phyloP scores from a whole-genome alignment of 1,140 invertebrate species.

The Musca domestica region DNA sequence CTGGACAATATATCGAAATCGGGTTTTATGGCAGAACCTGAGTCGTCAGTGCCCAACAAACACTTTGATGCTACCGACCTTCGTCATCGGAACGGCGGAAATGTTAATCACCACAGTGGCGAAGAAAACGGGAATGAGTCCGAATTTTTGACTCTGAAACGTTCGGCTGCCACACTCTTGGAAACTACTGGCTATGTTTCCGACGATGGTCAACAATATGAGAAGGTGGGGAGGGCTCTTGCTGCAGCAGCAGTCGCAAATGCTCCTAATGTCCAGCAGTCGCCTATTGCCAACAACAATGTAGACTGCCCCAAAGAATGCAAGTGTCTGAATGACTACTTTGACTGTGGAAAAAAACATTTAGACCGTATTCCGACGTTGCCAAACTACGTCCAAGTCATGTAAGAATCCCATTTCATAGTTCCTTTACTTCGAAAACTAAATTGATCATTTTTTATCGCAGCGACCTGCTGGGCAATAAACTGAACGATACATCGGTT shows the following conservation, averaged over 20 bases:
- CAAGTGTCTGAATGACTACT: constrained; percentile 59
- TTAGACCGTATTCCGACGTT: constrained; percentile 60
- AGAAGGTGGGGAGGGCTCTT: constrained; percentile 41
- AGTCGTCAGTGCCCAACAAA: not conserved
- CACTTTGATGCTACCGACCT: not conserved
- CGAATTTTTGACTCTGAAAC: constrained; percentile 33
- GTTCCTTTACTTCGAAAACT: too few relatives aligned
- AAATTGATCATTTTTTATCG: constrained; percentile 29
- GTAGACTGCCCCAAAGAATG: constrained; percentile 59
- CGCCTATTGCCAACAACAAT: constrained; percentile 32
- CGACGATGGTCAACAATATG: constrained; percentile 49
- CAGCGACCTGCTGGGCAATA: constrained; percentile 57
- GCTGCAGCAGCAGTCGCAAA: constrained; percentile 32
- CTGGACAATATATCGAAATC: not conserved
- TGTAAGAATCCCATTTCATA: constrained; percentile 61
- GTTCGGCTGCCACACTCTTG: constrained; percentile 26
- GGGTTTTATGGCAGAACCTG: not conserved
- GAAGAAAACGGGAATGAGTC: not conserved
- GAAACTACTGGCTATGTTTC: constrained; percentile 48
- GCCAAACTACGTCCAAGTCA: constrained; percentile 62
- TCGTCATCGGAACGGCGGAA: constrained; percentile 21
- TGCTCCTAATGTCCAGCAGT: not conserved
- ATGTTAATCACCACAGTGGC: constrained; percentile 32
- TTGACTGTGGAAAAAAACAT: constrained; percentile 62
- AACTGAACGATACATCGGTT: constrained; percentile 58